phyloP scores from a whole-genome alignment of 2,797 vertebrate species.

The Danio albolineatus region DNA sequence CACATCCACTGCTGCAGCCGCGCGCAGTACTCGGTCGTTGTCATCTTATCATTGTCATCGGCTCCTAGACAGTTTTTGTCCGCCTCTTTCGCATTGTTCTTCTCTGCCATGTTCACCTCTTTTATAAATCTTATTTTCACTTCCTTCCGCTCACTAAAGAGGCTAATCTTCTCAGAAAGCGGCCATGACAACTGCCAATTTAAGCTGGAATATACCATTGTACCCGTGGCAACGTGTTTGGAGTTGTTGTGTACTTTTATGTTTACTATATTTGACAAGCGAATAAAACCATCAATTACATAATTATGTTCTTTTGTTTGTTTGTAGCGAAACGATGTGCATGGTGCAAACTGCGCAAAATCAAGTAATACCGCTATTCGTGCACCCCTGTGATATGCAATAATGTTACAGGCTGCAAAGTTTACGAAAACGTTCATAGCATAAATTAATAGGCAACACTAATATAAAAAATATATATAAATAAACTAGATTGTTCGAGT shows the following conservation, averaged over 20 bases:
- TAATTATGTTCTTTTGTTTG: background rate
- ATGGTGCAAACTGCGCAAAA: background rate
- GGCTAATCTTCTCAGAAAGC: constrained; percentile 24
- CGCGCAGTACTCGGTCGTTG: constrained; percentile 83
- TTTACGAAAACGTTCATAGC: too few relatives aligned
- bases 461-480: too few relatives aligned
- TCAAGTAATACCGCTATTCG: background rate
- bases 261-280: background rate
- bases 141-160: constrained; percentile 5
- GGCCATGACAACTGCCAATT: constrained; percentile 46
- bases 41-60: constrained; percentile 32
- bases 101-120: constrained; percentile 51
- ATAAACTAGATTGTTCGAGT: too few relatives aligned
- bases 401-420: background rate
- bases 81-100: constrained; percentile 17
- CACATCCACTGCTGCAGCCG: constrained; percentile 92
- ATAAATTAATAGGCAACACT: too few relatives aligned
- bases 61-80: constrained; percentile 27
- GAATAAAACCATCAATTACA: background rate
- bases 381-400: background rate
- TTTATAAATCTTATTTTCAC: background rate
- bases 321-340: background rate
- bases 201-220: constrained; percentile 40
- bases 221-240: background rate
- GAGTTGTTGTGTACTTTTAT: background rate